phyloP scores from a whole-genome alignment of 2,888 invertebrate species.

The Yponomeuta cagnagella region DNA sequence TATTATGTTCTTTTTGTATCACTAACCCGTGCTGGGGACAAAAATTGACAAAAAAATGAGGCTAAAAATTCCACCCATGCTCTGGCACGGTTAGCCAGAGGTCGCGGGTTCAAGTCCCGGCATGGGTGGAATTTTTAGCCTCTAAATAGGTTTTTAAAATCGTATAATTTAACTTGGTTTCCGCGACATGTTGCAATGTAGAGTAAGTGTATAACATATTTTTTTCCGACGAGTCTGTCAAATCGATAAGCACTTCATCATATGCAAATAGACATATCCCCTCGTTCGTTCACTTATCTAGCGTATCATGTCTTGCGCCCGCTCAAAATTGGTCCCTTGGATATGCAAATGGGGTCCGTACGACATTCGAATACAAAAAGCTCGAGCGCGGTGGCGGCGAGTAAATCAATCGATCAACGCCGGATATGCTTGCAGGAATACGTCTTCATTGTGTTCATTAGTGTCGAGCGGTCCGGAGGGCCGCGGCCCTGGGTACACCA shows the following conservation, averaged over 20 bases:
- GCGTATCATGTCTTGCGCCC: slow-evolving; percentile 51
- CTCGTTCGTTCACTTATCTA: slow-evolving; percentile 41
- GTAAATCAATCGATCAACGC: slow-evolving; percentile 76
- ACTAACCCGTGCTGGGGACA: no score
- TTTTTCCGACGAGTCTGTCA: not conserved
- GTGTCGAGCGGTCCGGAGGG: slow-evolving; percentile 47
- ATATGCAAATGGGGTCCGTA: slow-evolving; percentile 62
- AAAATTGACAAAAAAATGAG: no score
- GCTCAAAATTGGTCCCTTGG: slow-evolving; percentile 66
- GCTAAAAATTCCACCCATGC: no score
- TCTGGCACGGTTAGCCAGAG: no score
- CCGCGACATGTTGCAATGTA: not conserved
- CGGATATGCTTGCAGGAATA: slow-evolving; percentile 64
- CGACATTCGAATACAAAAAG: slow-evolving; percentile 75
- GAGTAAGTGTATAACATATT: not conserved
- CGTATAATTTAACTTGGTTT: not conserved
- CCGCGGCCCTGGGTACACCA: slow-evolving; percentile 33
- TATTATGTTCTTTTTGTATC: no score
- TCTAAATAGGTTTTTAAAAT: no score
- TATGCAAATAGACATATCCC: slow-evolving; percentile 59
- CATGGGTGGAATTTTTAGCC: no score
- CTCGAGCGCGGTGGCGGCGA: slow-evolving; percentile 72
- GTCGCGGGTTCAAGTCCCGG: no score
- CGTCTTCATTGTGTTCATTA: slow-evolving; percentile 72
- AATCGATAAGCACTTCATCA: slow-evolving; percentile 31